phyloP scores from a whole-genome alignment of 2,797 vertebrate genomes.

The Rousettus madagascariensis region DNA sequence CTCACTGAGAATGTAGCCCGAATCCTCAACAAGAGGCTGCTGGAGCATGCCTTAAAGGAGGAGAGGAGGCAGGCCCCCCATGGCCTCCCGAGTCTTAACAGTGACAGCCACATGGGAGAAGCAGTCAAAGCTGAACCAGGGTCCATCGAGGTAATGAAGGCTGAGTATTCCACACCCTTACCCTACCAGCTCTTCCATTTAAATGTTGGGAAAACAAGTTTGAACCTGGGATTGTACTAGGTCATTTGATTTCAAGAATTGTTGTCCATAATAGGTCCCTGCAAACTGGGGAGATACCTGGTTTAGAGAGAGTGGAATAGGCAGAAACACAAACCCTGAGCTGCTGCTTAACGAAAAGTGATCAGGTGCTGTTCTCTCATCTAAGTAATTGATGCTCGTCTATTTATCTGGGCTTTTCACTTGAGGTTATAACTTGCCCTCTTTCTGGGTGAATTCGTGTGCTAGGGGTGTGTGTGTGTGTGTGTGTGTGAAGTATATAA shows the following conservation, averaged over 20 bases:
- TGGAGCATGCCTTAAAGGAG: conserved; percentile 94
- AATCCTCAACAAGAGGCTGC: conserved; percentile 95
- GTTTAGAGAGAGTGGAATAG: background rate
- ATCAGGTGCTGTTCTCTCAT: background rate
- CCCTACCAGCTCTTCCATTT: background rate
- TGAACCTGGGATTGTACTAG: background rate
- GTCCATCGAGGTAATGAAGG: conserved; percentile 95
- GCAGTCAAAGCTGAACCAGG: conserved; percentile 87
- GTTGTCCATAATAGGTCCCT: background rate
- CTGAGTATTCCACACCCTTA: background rate
- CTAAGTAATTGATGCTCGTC: background rate
- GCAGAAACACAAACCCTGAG: background rate
- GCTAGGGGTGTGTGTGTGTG: background rate
- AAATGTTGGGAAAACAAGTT: background rate
- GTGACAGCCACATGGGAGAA: conserved; percentile 88
- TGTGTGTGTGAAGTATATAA: background rate
- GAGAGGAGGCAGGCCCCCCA: conserved; percentile 88
- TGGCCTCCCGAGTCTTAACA: conserved; percentile 81
- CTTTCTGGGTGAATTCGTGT: background rate
- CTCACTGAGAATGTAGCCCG: conserved; percentile 94
- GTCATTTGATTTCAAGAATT: background rate
- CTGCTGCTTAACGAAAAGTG: background rate
- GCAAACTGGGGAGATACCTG: background rate
- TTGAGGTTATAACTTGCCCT: background rate
- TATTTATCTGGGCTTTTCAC: background rate